Conservation (phyloP, 53 echinoderm and acorn worm genomes). For the Luidia sarsii region DNA sequence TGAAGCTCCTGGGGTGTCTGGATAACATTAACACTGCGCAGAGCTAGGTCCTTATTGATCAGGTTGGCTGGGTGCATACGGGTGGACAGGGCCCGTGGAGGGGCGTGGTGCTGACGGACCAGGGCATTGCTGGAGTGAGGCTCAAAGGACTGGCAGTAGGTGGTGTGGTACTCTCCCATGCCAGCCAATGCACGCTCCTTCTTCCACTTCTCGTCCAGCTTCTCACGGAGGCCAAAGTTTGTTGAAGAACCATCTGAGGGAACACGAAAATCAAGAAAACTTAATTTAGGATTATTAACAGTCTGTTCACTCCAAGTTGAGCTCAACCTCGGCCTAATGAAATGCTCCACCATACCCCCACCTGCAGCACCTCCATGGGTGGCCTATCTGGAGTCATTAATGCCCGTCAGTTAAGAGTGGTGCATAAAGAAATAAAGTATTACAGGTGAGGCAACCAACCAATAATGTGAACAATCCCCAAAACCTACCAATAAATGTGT, state of each 20-base stretch:
- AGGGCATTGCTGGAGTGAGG: slow-evolving; percentile 61
- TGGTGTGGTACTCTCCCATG: slow-evolving; percentile 78
- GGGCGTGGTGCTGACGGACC: slow-evolving; percentile 77
- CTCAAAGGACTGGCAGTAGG: slow-evolving; percentile 73
- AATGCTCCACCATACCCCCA: no score
- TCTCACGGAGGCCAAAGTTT: slow-evolving; percentile 77
- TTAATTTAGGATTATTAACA: no score
- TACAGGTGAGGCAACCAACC: no score
- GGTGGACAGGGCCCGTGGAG: slow-evolving; percentile 78
- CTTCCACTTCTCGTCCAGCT: slow-evolving; percentile 66
- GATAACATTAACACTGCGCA: slow-evolving; percentile 71
- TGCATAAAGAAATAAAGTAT: no score
- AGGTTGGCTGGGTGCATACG: slow-evolving; percentile 81
- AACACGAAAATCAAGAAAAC: no score
- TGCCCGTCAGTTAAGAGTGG: no score
- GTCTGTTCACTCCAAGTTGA: no score
- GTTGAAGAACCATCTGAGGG: slow-evolving; percentile 70
- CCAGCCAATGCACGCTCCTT: slow-evolving; percentile 59
- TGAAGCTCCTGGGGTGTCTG: slow-evolving; percentile 80
- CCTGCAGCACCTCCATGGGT: no score
- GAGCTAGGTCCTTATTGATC: slow-evolving; percentile 82
- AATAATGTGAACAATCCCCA: no score
- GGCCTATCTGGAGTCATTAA: no score
- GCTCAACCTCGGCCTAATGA: no score
- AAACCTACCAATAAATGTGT: no score